phyloP scores from a whole-genome alignment of 2,797 vertebrate genomes.

The Sebastes nivosus region DNA sequence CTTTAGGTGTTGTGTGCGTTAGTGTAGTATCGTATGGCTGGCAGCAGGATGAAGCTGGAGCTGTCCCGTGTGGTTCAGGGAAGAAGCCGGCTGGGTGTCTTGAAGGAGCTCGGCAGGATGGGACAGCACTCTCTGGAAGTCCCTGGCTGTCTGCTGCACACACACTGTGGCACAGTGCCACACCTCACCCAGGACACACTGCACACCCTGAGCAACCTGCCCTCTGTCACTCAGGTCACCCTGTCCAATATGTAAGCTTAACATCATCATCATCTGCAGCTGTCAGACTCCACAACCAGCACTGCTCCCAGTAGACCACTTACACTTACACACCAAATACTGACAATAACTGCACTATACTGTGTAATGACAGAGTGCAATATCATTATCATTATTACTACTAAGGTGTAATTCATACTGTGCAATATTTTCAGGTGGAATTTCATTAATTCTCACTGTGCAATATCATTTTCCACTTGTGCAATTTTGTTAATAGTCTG shows the following conservation, averaged over 20 bases:
- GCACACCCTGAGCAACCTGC: constrained; percentile 80
- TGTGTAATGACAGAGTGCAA: too few species aligned
- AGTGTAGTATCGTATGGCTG: constrained; percentile 22
- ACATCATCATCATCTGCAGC: neutral
- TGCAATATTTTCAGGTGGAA: too few species aligned
- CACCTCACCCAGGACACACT: constrained; percentile 92
- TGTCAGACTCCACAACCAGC: too few species aligned
- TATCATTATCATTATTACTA: too few species aligned
- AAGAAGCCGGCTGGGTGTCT: constrained; percentile 85
- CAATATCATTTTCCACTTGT: too few species aligned
- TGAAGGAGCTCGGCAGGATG: constrained; percentile 83
- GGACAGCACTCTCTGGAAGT: constrained; percentile 82
- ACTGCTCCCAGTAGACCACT: too few species aligned
- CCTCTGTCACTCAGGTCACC: constrained; percentile 87
- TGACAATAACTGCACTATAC: too few species aligned
- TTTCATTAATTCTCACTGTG: too few species aligned
- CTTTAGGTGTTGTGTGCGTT: rapidly evolving
- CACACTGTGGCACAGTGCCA: constrained; percentile 88
- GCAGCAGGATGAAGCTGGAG: constrained; percentile 84
- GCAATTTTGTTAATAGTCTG: too few species aligned
- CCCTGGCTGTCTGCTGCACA: constrained; percentile 92
- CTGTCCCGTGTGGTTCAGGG: constrained; percentile 83
- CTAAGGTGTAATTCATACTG: too few species aligned
- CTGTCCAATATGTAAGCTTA: constrained; percentile 88
- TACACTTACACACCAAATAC: too few species aligned